phyloP scores from a whole-genome alignment of 1,140 invertebrate genomes.

The Brachystomella parvula region DNA sequence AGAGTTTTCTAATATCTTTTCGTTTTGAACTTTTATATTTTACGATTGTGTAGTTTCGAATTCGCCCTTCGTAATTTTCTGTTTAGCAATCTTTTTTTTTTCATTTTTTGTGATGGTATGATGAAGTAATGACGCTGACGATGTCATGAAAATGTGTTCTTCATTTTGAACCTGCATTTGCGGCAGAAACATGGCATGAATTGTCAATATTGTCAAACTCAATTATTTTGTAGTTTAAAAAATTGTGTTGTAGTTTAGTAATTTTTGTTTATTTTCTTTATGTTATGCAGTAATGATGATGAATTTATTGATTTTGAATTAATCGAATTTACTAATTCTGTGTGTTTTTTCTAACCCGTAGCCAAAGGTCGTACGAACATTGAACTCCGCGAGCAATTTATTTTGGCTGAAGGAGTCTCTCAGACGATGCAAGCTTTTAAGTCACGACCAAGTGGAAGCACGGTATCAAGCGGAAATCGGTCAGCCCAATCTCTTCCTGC shows the following conservation, averaged over 20 bases:
- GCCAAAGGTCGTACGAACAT: slow-evolving; percentile 99
- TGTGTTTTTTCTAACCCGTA: slow-evolving; percentile 45
- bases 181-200: not conserved
- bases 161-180: no score
- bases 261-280: not conserved
- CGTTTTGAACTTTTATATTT: no score
- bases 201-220: not conserved
- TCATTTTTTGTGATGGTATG: no score
- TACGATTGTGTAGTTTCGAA: no score
- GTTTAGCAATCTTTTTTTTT: no score
- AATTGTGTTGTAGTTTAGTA: not conserved
- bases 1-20: no score
- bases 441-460: slow-evolving; percentile 68
- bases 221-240: not conserved
- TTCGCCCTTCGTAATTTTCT: no score
- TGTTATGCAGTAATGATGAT: not conserved
- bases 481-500: slow-evolving; percentile 53
- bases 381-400: slow-evolving; percentile 96
- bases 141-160: no score
- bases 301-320: not conserved
- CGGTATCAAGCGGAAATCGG: slow-evolving; percentile 54
- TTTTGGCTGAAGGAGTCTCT: slow-evolving; percentile 91
- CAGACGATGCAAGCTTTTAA: slow-evolving; percentile 82
- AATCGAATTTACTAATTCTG: slow-evolving; percentile 8
- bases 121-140: no score